Base-by-base conservation (phyloP, 2,113 vertebrate species). In the Mugil cephalus region DNA sequence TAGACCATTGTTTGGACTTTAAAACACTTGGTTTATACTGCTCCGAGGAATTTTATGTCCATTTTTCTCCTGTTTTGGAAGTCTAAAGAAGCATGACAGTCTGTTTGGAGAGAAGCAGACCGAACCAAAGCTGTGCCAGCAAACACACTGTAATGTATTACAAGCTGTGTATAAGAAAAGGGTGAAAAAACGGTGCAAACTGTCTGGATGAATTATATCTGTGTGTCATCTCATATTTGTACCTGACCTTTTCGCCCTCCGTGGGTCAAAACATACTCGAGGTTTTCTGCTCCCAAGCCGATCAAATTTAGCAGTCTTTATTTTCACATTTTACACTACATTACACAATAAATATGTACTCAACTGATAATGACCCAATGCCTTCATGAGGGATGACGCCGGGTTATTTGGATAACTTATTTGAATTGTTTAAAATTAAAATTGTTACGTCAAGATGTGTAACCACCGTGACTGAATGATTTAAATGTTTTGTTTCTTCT, bases 11-110 rank as follows among this genome's bases (percentile, higher is more conserved):
- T 79, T 85, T 80, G 42, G 74, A 79, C 45, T 59, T 82, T 55
- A 51, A 62, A 48, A 75, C 67, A 42, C 50, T 39, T 51, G 45
- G 53, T 64, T 74, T 82, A 24, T 12, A 62, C 69, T 52, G 46
- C 10, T n/a, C 6, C 8, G 47, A 53, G 48, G 48, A 58, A n/a
- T 43, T 61, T 40, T 54, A 14, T 42, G 17, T 11, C n/a, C 8
- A n/a, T 66, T 77, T 65, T 34, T 60, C 17, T 62, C 14, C 39
- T 66, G 77, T 74, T 78, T 87, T 76, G 66, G 52, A 67, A 47
- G 42, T 50, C 8, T 8, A 30, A 60, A 73, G 42, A 62, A 63
- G 48, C 13, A 30, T 47, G 63, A 62, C 6, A 12, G 52, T 51
- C 45, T 47, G 56, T 72, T 72, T 69, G 40, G 42, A 62, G 58